These are phyloP conservation scores for Pampusana beccarii DNA, from an alignment of 2,113 vertebrate genomes.

Conservation along the genomic window DNA sequence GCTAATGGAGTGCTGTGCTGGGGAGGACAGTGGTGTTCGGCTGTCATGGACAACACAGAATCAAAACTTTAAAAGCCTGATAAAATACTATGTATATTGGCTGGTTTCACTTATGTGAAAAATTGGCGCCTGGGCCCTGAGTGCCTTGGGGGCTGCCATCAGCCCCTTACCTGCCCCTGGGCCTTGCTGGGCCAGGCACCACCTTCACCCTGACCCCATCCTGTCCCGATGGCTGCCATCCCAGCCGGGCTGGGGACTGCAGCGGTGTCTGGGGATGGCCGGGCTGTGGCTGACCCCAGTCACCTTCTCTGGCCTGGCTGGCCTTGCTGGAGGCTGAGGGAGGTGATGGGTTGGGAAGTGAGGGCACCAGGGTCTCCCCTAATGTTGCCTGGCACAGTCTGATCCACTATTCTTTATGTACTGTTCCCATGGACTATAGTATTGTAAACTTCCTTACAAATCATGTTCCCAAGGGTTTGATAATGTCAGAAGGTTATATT, in stretches of 20 bases:
- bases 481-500: not conserved
- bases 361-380: rapidly evolving
- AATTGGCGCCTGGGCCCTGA: rapidly evolving
- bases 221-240: not conserved
- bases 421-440: rapidly evolving
- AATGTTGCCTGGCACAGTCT: rapidly evolving
- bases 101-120: not conserved
- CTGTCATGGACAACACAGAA: not conserved
- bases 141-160: rapidly evolving
- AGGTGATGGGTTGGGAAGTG: not conserved
- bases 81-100: not conserved
- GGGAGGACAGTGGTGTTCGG: rapidly evolving
- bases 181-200: rapidly evolving
- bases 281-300: not conserved
- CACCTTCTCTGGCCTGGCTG: too few species aligned
- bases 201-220: rapidly evolving
- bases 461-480: not conserved
- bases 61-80: not conserved
- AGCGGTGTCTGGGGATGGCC: rapidly evolving
- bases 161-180: too few species aligned
- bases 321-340: not conserved
- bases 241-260: rapidly evolving
- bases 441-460: not conserved
- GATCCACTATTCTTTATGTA: not conserved
- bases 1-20: too few species aligned